phyloP scores from a whole-genome alignment of 2,113 vertebrate genomes.

The Anseranas semipalmata region DNA sequence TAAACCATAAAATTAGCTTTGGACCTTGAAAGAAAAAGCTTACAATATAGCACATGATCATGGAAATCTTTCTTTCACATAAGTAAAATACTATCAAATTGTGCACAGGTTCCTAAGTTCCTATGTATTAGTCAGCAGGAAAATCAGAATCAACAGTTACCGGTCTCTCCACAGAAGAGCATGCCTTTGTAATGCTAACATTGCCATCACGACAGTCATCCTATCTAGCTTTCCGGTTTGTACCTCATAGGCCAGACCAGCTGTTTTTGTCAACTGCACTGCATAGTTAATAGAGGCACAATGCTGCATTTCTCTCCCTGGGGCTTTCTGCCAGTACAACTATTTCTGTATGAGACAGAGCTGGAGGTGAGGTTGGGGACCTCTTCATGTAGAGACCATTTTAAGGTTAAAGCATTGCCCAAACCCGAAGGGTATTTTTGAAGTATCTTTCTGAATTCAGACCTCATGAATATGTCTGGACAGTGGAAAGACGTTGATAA shows the following conservation, averaged over 20 bases:
- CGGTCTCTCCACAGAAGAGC: background rate
- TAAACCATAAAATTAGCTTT: background rate
- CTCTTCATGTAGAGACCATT: background rate
- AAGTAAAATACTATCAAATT: background rate
- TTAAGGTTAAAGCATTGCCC: background rate
- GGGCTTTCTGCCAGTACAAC: background rate
- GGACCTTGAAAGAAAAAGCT: background rate
- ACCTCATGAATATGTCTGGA: background rate
- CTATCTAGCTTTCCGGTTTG: background rate
- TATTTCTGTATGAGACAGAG: background rate
- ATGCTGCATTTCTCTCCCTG: background rate
- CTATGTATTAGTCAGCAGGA: background rate
- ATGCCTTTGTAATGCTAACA: background rate
- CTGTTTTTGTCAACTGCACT: background rate
- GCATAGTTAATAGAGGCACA: background rate
- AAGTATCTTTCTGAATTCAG: background rate
- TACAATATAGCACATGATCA: background rate
- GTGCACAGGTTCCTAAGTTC: background rate
- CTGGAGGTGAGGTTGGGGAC: background rate
- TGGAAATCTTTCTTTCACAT: background rate
- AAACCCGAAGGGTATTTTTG: background rate
- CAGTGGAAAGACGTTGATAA: background rate
- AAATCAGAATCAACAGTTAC: background rate
- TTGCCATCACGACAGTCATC: background rate
- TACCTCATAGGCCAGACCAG: background rate